Evolutionary conservation across 2,797 vertebrate species (phyloP), one percentile per base, ranked within the genome.

Genomic region (Apodemus agrarius): DNA sequence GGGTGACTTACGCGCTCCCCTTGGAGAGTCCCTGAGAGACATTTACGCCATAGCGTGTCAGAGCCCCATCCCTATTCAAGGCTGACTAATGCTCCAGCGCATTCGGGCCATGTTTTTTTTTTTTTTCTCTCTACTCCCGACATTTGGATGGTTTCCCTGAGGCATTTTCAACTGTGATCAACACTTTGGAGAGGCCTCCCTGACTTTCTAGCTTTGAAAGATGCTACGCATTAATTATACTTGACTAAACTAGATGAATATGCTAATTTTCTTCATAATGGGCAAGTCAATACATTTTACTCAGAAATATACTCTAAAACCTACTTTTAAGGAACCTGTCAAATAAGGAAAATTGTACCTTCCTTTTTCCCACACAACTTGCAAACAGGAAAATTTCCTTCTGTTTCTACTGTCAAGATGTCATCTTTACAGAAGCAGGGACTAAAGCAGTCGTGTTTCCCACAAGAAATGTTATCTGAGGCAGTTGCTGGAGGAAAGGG

Each of bases 321-420:
- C 78, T 63, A 74, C 79, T 95, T 92, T 87, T 93, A 89, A 95
- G n/a, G 37, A 49, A 40, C 67, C 52, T 89, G 37, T 81, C 83
- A 57, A 61, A 91, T 29, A 92, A 75, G 49, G 75, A 52, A 96
- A 95, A 92, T 43, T 21, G 54, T 4, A 40, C 52, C 75, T 96
- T 96, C 90, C 74, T 11, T 85, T 67, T 63, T 57, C 40, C 69
- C 69, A 88, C 78, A 67, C 57, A 52, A 52, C 49, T 63, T 67
- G 26, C 34, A 57, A 59, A 80, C 9, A 89, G 49, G 46, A 67
- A 26, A 8, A 43, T 85, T 91, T 24, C 91, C 83, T 85, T 90
- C 49, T 87, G 29, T 37, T 93, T 96, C 91, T 26, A 93, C 91
- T 96, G 96, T 97, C 81, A 90, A 94, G 89, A 95, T 94, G 87